A percentile compares a stretch with the other conserved stretches of the same genome.
phyloP scores from a whole-genome alignment of 1,140 invertebrate genomes.

The Druon quercuslanigerum region DNA sequence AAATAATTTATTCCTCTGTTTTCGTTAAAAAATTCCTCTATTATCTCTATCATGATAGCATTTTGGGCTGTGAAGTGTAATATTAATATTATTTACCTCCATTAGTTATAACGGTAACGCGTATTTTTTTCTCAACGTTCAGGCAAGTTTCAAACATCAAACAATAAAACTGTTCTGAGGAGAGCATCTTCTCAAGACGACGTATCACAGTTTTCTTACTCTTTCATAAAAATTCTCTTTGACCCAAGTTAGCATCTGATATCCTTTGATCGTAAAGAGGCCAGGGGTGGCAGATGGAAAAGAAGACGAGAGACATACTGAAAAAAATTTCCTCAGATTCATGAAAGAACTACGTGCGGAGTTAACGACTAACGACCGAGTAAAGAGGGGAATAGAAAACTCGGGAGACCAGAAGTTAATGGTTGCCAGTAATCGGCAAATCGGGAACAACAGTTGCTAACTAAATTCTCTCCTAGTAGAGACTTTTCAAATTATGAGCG shows the following conservation, averaged over 20 bases:
- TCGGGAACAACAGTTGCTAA: background rate
- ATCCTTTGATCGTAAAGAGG: background rate
- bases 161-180: too few relatives aligned
- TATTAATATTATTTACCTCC: too few relatives aligned
- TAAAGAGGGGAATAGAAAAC: background rate
- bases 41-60: too few relatives aligned
- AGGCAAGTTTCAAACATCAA: too few relatives aligned
- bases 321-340: background rate
- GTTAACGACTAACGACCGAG: background rate
- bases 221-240: conserved; percentile 8
- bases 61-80: too few relatives aligned
- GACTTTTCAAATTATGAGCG: background rate
- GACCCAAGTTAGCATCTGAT: background rate
- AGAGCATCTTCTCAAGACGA: background rate
- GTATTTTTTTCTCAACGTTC: too few relatives aligned
- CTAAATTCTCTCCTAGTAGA: background rate
- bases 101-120: too few relatives aligned
- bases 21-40: too few relatives aligned
- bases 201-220: background rate
- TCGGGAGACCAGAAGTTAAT: background rate
- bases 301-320: background rate
- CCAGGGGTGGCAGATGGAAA: background rate
- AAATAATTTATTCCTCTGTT: too few relatives aligned
- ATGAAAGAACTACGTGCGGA: background rate
- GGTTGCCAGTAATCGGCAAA: background rate